Base-by-base conservation (phyloP, 2,797 vertebrate species). In the Streptopelia turtur region DNA sequence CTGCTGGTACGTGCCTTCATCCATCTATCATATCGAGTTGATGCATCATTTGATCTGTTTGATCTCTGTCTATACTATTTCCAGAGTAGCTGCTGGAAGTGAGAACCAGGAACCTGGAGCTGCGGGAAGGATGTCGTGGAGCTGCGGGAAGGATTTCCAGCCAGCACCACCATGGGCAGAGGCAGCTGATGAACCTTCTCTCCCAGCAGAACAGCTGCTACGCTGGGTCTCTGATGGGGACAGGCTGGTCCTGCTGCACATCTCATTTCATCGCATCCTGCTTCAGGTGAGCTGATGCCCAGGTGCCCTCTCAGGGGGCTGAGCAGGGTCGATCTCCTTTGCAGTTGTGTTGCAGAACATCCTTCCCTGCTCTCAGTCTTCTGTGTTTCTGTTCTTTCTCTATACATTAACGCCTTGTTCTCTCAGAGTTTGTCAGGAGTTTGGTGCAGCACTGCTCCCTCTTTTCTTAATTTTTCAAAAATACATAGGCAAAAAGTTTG, bases 391-490 rank as follows among this genome's bases (percentile, higher is more conserved):
- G 22, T 30, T 52, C 23, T 56, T 39, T 27, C 68, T 43, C 13
- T 5, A 0, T 6, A 8, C 24, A 31, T 27, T 11, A 12, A 15
- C 4, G 13, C 33, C n/a, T 24, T 9, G 6, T 23, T 47, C 39
- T 28, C 60, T 14, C n/a, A 25, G 60, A 43, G 60, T 27, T 16
- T 41, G 37, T 24, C 66, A 10, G 45, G 63, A 37, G 3, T 31
- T 37, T 11, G 18, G 22, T 35, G 57, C 6, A 1, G 21, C 2
- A 30, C 1, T 30, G 18, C 31, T 75, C 63, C 23, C 16, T 30
- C 57, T 37, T 37, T 37, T 37, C 37, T 57, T 37, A 4, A 0
- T 37, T 72, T 53, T 25, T 49, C 33, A 22, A 5, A 45, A 83
- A 13, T 11, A 16, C 23, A 1, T 2, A 30, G 15, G 35, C 41